Percentiles rank a stretch among this genome's conserved stretches.
Evolutionary conservation across 1,140 invertebrate species (phyloP).

Genomic region (Drosophila erecta): DNA sequence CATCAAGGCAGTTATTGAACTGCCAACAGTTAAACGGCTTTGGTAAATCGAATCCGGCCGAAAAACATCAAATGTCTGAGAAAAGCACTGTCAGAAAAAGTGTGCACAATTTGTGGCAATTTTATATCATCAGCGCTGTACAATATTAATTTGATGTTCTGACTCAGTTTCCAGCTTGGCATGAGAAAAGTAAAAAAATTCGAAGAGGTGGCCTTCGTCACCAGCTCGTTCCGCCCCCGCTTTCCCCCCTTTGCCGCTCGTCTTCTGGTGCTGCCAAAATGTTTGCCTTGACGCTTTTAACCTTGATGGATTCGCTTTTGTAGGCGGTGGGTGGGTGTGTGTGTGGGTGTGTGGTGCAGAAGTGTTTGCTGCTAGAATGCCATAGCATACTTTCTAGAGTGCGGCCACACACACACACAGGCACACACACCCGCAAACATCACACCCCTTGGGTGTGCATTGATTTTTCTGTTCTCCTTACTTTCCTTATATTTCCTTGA

Average conservation of each 20-base stretch:
- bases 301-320: conserved; percentile 62
- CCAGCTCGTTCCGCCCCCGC: not conserved
- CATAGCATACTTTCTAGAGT: conserved; percentile 71
- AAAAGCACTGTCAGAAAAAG: not conserved
- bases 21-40: conserved; percentile 30
- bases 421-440: conserved; percentile 1
- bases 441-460: conserved; percentile 31
- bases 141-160: too few species aligned
- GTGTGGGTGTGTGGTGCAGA: not conserved
- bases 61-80: not conserved
- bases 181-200: too few species aligned
- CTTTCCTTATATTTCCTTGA: conserved; percentile 1
- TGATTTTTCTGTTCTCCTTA: conserved; percentile 43
- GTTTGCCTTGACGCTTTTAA: conserved; percentile 71
- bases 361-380: conserved; percentile 40
- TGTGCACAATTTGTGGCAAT: too few species aligned
- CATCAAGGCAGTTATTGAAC: conserved; percentile 32
- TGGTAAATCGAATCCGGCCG: conserved; percentile 29
- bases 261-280: conserved; percentile 55
- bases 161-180: too few species aligned
- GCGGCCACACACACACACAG: conserved; percentile 15
- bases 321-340: conserved; percentile 8
- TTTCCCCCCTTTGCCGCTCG: not conserved
- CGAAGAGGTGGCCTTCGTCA: too few species aligned
- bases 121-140: too few species aligned